Evolutionary conservation across 2,797 vertebrate genomes (phyloP).

Genomic region (Sphaeramia orbicularis): DNA sequence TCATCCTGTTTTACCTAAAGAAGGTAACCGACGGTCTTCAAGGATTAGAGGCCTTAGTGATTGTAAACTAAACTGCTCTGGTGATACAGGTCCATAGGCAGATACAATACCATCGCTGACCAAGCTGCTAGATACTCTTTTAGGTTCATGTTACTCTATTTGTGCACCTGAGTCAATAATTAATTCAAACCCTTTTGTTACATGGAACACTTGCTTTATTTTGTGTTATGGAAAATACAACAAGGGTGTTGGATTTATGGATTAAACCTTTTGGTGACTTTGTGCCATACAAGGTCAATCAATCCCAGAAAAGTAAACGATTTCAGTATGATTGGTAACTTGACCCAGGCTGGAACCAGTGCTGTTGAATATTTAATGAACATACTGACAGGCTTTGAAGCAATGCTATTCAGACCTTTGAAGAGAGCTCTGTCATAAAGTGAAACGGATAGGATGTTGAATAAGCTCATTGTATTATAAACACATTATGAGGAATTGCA

Average conservation of each 20-base stretch:
- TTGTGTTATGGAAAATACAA: constrained; percentile 25
- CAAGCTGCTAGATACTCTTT: neutral
- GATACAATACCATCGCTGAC: constrained; percentile 23
- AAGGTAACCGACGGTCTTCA: constrained; percentile 85
- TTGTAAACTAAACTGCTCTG: constrained; percentile 34
- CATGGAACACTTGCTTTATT: constrained; percentile 20
- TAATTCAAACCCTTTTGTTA: constrained; percentile 59
- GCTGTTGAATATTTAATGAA: constrained; percentile 67
- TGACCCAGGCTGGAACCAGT: constrained; percentile 30
- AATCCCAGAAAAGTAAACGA: constrained; percentile 35
- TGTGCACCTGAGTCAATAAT: constrained; percentile 64
- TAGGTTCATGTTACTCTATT: constrained; percentile 60
- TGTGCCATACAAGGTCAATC: constrained; percentile 18
- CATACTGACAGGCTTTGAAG: constrained; percentile 34
- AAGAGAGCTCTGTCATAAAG: constrained; percentile 15
- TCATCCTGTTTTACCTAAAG: constrained; percentile 93
- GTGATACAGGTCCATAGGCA: constrained; percentile 4
- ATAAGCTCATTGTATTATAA: constrained; percentile 2
- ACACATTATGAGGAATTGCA: neutral
- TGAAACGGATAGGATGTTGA: constrained; percentile 9
- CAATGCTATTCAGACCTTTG: constrained; percentile 22
- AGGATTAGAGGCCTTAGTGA: neutral
- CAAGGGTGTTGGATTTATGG: constrained; percentile 20
- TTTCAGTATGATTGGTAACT: constrained; percentile 44
- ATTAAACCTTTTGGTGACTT: constrained; percentile 8